Base-by-base conservation (phyloP, 1,140 invertebrate species). In the Homalodisca vitripennis region DNA sequence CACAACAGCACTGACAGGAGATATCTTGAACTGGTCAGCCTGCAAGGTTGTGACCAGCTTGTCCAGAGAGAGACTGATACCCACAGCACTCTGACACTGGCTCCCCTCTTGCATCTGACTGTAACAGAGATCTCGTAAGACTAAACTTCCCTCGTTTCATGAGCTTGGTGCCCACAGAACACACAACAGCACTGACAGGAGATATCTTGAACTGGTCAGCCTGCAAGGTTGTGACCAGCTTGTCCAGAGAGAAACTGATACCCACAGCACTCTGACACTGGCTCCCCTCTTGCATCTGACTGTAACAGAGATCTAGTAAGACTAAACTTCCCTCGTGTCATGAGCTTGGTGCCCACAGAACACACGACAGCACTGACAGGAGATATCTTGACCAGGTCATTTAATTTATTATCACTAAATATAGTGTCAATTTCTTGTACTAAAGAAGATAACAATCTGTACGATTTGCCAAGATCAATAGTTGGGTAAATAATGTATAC, bases 41-140 rank as follows among this genome's bases (percentile, higher is more conserved):
- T 79, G 79, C 29, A 86, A 77, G 17, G 82, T 82, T 53, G 82
- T 81, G 0, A 89, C 83, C 31, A 93, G 78, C 76, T 88, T 90
- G 66, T 89, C 87, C 65, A 94, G 77, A 0, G 88, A 89, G 51
- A 94, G 83, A 41, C 91, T 91, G 14, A 92, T 84, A 14, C 92
- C 92, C 2, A 88, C 89, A 0, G 87, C 91, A 41, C 34, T 41
- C 26, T 60, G 63, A 6, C 17, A 17, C 6, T 41, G 34, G 10
- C 24, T 27, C 24, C 30, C 63, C n/a, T 66, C 63, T 1, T 46
- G 63, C 63, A 46, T 27, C 41, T 66, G 63, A 3, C 63, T 66
- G 30, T 12, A 41, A 41, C 34, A n/a, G n/a, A n/a, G n/a, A n/a
- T n/a, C n/a, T n/a, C n/a, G n/a, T n/a, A n/a, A n/a, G n/a, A n/a